phyloP scores from a whole-genome alignment of 2,888 invertebrate genomes.

The Bursaphelenchus okinawaensis region DNA sequence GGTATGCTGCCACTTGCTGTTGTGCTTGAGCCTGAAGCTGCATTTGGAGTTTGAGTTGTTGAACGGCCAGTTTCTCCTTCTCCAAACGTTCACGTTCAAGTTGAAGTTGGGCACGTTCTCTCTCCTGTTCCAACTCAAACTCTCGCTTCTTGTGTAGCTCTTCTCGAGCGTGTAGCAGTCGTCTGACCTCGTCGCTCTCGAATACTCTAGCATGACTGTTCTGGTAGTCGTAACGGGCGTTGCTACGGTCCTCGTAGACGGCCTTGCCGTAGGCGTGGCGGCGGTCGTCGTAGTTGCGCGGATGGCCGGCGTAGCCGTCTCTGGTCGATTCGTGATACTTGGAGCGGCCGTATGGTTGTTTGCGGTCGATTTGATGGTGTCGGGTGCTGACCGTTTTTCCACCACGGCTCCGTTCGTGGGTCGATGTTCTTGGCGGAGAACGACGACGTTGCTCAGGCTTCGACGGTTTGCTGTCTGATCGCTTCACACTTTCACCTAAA shows the following conservation, averaged over 20 bases:
- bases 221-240: neutral
- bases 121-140: conserved; percentile 67
- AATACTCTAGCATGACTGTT: neutral
- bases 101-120: conserved; percentile 55
- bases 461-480: neutral
- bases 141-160: conserved; percentile 76
- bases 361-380: neutral
- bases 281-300: neutral
- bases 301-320: too few relatives aligned
- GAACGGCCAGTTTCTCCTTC: conserved; percentile 76
- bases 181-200: conserved; percentile 72
- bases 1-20: neutral
- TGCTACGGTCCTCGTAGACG: neutral
- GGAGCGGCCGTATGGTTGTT: neutral
- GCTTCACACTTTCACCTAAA: neutral
- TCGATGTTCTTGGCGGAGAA: neutral
- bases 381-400: neutral
- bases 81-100: conserved; percentile 80
- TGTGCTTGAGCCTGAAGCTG: conserved; percentile 12
- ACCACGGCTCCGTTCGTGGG: neutral
- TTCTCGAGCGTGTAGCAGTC: conserved; percentile 72
- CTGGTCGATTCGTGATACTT: too few relatives aligned
- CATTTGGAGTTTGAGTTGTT: conserved; percentile 64
- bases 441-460: neutral
- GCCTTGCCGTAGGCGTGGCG: neutral